These are phyloP conservation scores for Cercopithecus mona DNA, from an alignment of 2,113 vertebrate species.

Conservation along the genomic window DNA sequence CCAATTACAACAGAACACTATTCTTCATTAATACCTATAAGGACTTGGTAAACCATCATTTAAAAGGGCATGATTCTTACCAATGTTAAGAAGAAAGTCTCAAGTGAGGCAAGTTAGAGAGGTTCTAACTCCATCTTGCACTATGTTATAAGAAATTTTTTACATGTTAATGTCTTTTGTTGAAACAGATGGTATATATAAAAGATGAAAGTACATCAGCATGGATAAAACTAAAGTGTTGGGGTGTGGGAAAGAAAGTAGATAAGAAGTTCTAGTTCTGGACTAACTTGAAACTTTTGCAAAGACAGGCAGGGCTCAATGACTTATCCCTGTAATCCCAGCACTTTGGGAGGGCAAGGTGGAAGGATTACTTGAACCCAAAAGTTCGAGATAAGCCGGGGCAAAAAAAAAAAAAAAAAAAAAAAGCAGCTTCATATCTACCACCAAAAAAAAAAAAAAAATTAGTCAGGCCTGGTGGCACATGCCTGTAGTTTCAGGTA, in stretches of 20 bases:
- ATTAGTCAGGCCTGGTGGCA: too few species aligned
- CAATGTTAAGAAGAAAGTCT: not conserved
- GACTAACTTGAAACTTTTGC: not conserved
- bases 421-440: too few species aligned
- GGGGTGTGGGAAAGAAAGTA: not conserved
- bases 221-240: not conserved
- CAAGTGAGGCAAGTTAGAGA: not conserved
- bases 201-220: not conserved
- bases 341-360: too few species aligned
- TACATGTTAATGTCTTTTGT: not conserved
- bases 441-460: too few species aligned
- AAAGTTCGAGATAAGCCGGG: too few species aligned
- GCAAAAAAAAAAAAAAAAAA: too few species aligned
- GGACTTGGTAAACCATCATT: not conserved
- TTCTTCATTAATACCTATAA: not conserved
- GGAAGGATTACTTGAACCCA: too few species aligned
- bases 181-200: not conserved
- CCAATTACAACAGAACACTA: not conserved
- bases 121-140: not conserved
- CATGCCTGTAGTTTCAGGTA: too few species aligned
- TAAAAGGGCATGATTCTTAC: not conserved
- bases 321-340: too few species aligned
- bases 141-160: not conserved
- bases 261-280: not conserved
- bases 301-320: not conserved